Evolutionary conservation across 2,113 vertebrate genomes (phyloP), one percentile per base, ranked within the genome.

Genomic region (Macheiramphus alcinus): DNA sequence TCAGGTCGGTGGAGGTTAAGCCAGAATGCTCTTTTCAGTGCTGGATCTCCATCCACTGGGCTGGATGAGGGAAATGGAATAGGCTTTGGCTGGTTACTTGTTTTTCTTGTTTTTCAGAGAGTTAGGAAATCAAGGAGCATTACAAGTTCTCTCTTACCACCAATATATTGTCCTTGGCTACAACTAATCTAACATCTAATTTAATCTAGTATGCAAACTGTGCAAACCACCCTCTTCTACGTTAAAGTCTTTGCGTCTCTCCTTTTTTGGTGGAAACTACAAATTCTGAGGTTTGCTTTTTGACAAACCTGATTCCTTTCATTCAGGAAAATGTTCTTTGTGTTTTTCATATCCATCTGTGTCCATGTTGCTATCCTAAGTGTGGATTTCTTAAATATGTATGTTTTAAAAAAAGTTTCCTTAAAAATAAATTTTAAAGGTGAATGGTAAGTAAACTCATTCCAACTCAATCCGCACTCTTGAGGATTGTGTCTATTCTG

Each of bases 301-400:
- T 17, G 5, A 48, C 42, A 74, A 88, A 13, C 5, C 19, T 9
- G 4, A 29, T 47, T 68, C 13, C 10, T 80, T 91, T 43, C 25
- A 61, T 32, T 84, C 23, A 59, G 11, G 26, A 83, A 52, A 31
- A 76, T 9, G 3, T 59, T 53, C 7, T 29, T 13, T 11, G 9
- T 71, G 36, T 5, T 29, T 84, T 88, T 59, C 9, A 4, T 67
- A 8, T 53, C 5, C 34, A 13, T 45, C 7, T 58, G 17, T 34
- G 27, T 48, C 13, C 18, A 23, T 21, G 18, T 27, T 94, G 38
- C 45, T n/a, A 3, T 62, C 38, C 23, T 42, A 6, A 79, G 16
- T 9, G 9, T 38, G 45, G 3, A 6, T 73, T 78, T 70, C 70
- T 38, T 38, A 47, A 47, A 22, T 0, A 1, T 25, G 3, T 2